phyloP scores from a whole-genome alignment of 2,113 vertebrate genomes.

The Alosa alosa region DNA sequence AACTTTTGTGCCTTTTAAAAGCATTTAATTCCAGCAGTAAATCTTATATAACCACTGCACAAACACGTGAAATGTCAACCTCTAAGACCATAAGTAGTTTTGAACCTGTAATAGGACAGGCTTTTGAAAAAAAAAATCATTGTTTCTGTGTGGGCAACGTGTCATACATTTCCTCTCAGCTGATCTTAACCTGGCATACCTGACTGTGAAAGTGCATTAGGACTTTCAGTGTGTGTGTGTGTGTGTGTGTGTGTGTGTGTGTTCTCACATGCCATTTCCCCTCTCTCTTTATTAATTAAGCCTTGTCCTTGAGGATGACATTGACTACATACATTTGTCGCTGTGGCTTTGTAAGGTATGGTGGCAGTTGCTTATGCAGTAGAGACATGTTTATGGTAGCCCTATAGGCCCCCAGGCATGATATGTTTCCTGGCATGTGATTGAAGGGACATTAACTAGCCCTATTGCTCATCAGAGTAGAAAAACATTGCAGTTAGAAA shows the following conservation, averaged over 20 bases:
- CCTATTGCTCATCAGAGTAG: background rate
- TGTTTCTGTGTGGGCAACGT: conserved; percentile 3
- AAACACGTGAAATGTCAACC: background rate
- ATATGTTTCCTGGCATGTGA: conserved; percentile 5
- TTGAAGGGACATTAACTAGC: background rate
- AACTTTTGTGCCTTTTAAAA: background rate
- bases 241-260: conserved; percentile 1
- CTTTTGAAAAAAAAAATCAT: background rate
- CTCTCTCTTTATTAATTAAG: conserved; percentile 51
- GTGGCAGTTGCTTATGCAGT: background rate
- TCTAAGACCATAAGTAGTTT: background rate
- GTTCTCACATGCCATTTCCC: conserved; percentile 36
- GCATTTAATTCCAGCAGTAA: background rate
- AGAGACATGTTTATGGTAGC: background rate
- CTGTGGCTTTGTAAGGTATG: background rate
- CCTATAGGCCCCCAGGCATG: background rate
- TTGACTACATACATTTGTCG: conserved; percentile 55
- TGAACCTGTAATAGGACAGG: background rate
- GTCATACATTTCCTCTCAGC: background rate
- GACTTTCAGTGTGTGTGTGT: background rate
- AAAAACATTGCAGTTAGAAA: background rate
- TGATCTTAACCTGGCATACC: background rate
- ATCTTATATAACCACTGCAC: background rate
- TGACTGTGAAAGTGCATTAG: conserved; percentile 30
- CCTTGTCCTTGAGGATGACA: conserved; percentile 68